Base-by-base conservation (phyloP, 2,888 invertebrate genomes). In the Hipparchia sbordonii region DNA sequence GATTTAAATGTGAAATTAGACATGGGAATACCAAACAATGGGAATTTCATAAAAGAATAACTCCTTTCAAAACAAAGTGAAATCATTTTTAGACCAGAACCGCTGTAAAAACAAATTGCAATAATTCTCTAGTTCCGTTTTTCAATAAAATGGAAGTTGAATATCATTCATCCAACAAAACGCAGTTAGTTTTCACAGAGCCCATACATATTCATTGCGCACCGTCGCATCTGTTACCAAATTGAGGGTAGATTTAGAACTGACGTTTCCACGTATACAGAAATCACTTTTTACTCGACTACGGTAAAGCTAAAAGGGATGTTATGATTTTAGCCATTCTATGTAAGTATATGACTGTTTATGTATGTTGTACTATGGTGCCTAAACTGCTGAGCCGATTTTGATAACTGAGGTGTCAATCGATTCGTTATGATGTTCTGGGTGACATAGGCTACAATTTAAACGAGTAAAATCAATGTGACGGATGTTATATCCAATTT, bases 201-300 rank as follows among this genome's bases (percentile, higher is more conserved):
- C 33, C 59, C 77, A 77, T 77, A 76, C 77, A 77, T 77, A 77
- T 77, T 76, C 77, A 77, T 76, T 60, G 72, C 65, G 74, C 77
- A 70, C 72, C 72, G 67, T 67, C 70, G 75, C 75, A 77, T 71
- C 77, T 71, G 75, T 72, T 76, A 66, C 76, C 67, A 68, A 72
- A 76, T 74, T 74, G 75, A 70, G 67, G 46, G 72, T 48, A 62
- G 68, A 74, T 65, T 74, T 74, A 72, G 67, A 46, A 67, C 67
- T 5, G 51, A 63, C 48, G 6, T 67, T 46, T 51, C 13, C 67
- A 9, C 39, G n/a, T 45, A 7, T 51, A 23, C 7, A 45, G 6
- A 56, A 46, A 57, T 23, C 56, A 46, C 56, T 67, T 54, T 45
- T 8, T n/a, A 61, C 23, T 23, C 23, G 23, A 23, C 23, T 23